Evolutionary conservation across 2,797 vertebrate genomes (phyloP), one percentile per base, ranked within the genome.

Genomic region (Tiaroga cobitis): DNA sequence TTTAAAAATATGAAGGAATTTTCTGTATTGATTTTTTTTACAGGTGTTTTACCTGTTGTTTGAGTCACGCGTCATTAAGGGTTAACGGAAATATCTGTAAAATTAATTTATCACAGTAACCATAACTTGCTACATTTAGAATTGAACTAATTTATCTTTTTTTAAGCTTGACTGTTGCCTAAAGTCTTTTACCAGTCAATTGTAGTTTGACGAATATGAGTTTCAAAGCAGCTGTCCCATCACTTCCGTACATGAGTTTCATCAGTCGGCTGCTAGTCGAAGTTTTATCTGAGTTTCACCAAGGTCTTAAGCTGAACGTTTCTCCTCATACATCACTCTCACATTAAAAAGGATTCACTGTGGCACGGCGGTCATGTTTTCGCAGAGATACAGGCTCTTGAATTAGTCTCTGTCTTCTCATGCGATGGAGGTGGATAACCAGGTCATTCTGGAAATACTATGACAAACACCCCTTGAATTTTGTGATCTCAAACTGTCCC

Each of bases 251-350:
- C 41, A 29, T 7, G 46, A 8, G 19, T 24, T 24, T 34, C 5
- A 75, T 29, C 43, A 49, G 16, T 49, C 16, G 8, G 41, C 41
- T 18, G n/a, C 24, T 72, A 18, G 24, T 46, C 16, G 4, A 34
- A n/a, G 11, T 56, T 56, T 76, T 24, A 56, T 76, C 49, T 1
- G 32, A 24, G 32, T 76, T 56, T 76, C 32, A 19, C 51, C 51
- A 37, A 76, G 32, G 21, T 76, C 49, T 76, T 56, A 15, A 37
- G 51, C 32, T 4, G 49, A 56, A 37, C 15, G 21, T 39, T 37
- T 76, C 51, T 76, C 74, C 51, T 76, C 32, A 76, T n/a, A 16
- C 51, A 59, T 59, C 74, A 76, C 21, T 69, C 67, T 69, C 67
- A 69, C 67, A 69, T 69, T 69, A 24, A 21, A 37, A 56, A 39